These are phyloP conservation scores for Xenentodon cancila DNA, from an alignment of 2,797 vertebrate species.

Conservation along the genomic window DNA sequence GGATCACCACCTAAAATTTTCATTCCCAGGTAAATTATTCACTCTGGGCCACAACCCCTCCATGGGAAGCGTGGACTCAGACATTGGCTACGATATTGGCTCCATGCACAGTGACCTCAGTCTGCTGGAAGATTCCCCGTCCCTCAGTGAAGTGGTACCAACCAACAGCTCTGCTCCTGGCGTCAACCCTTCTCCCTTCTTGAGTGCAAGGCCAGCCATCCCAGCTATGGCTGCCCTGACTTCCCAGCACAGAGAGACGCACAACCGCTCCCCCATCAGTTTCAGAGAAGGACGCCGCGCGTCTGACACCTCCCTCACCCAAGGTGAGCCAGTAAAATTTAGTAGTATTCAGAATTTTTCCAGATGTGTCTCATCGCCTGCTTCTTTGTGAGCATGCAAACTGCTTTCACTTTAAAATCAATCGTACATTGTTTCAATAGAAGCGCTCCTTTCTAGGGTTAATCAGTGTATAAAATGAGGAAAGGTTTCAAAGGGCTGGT, in stretches of 20 bases:
- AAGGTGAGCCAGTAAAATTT: conserved; percentile 80
- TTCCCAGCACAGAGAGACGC: conserved; percentile 89
- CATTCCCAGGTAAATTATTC: conserved; percentile 87
- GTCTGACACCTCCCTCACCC: conserved; percentile 96
- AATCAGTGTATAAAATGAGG: no score
- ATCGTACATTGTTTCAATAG: no score
- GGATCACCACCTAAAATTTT: background rate
- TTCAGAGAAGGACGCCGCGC: conserved; percentile 96
- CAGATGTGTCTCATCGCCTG: background rate
- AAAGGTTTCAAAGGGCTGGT: no score
- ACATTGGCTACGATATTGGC: conserved; percentile 90
- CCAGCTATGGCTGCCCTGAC: conserved; percentile 90
- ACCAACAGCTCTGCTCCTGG: conserved; percentile 76
- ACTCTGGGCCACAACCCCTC: conserved; percentile 89
- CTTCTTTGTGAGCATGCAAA: background rate
- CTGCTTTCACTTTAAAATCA: background rate
- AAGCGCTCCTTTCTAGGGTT: no score
- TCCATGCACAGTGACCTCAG: conserved; percentile 90
- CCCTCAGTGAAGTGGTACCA: conserved; percentile 85
- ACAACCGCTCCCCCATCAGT: conserved; percentile 97
- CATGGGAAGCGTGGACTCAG: conserved; percentile 91
- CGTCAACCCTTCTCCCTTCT: conserved; percentile 81
- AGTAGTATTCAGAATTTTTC: background rate
- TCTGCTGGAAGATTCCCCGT: conserved; percentile 88
- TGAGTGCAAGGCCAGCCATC: conserved; percentile 89